Percentiles rank a stretch among this genome's conserved stretches.
Conservation (phyloP, 2,113 vertebrate genomes). For the Tauraco erythrolophus region DNA sequence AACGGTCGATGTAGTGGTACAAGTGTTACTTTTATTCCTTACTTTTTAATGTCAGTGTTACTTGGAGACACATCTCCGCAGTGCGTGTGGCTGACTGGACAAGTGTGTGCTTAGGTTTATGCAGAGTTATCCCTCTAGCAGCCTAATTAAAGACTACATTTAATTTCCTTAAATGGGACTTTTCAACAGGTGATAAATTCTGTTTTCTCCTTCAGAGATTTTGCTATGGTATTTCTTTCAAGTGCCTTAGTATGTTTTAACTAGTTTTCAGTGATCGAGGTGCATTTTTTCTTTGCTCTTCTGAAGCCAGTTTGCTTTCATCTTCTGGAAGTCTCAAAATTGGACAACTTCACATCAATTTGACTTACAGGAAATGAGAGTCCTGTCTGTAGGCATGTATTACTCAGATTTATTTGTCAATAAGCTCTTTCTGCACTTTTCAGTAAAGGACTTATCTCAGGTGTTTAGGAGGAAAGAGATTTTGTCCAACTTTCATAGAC, state of each 20-base stretch:
- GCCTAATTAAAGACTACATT: not conserved
- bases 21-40: not conserved
- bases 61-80: not conserved
- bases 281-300: not conserved
- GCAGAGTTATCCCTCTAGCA: not conserved
- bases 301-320: not conserved
- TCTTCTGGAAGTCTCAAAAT: not conserved
- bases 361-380: not conserved
- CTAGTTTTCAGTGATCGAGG: not conserved
- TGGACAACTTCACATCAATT: not conserved
- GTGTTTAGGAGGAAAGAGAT: not conserved
- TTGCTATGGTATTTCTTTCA: not conserved
- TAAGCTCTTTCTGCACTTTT: not conserved
- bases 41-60: not conserved
- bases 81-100: not conserved
- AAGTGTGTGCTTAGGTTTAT: not conserved
- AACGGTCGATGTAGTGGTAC: accelerated
- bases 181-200: not conserved
- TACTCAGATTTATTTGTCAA: not conserved
- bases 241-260: not conserved
- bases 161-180: not conserved
- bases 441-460: not conserved
- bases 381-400: not conserved
- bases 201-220: not conserved
- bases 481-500: not conserved